Conservation (phyloP, 2,888 invertebrate genomes). For the Frankliniella intonsa region DNA sequence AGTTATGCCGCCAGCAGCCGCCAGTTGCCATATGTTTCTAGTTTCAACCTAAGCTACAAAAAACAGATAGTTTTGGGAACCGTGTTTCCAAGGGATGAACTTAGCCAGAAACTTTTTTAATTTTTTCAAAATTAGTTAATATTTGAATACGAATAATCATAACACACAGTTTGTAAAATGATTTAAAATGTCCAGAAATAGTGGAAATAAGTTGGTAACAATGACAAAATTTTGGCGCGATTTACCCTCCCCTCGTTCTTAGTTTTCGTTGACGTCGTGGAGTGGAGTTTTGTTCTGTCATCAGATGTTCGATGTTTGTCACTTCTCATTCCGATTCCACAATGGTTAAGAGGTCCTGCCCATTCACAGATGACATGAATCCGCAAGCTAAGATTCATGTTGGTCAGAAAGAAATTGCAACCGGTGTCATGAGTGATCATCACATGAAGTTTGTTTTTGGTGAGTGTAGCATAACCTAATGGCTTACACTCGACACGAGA, state of each 20-base stretch:
- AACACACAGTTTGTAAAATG: neutral
- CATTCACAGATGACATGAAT: constrained; percentile 41
- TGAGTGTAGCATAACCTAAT: constrained; percentile 34
- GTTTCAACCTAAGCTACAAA: neutral
- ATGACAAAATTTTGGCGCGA: neutral
- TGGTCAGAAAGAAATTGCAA: constrained; percentile 41
- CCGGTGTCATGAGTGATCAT: constrained; percentile 41
- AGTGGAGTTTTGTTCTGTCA: no score
- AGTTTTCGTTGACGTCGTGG: no score
- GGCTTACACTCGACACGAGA: no score
- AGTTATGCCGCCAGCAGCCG: neutral
- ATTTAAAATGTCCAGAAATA: neutral
- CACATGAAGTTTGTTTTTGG: constrained; percentile 44
- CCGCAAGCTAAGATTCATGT: constrained; percentile 44
- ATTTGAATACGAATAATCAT: no score
- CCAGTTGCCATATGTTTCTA: neutral
- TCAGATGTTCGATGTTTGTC: neutral
- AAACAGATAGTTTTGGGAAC: neutral
- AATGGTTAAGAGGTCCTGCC: constrained; percentile 43
- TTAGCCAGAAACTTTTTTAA: no score
- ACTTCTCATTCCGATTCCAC: neutral
- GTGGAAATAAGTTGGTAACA: neutral
- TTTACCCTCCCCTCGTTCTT: neutral
- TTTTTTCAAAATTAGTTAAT: no score
- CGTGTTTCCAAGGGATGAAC: no score